Evolutionary conservation across 35 echinoderm and acorn worm genomes (phyloP).

Genomic region (Stichopus chloronotus): DNA sequence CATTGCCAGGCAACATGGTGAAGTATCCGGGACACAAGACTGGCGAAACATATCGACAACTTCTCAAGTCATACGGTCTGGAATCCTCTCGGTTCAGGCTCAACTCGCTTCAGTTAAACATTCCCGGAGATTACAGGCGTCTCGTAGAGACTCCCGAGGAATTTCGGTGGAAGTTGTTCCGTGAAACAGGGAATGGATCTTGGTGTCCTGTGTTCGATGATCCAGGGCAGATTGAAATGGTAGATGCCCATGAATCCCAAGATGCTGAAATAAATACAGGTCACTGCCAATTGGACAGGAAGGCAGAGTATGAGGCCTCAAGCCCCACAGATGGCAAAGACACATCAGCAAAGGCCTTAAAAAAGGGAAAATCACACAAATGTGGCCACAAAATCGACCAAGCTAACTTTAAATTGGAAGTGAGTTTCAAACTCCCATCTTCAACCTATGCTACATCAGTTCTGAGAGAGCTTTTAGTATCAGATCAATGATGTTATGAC

Average conservation of each 20-base stretch:
- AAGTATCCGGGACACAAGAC: slow-evolving; percentile 68
- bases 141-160: slow-evolving; percentile 57
- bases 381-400: neutral
- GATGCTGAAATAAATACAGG: neutral
- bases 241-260: neutral
- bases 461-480: slow-evolving; percentile 68
- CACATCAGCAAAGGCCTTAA: neutral
- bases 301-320: neutral
- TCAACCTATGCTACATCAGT: slow-evolving; percentile 82
- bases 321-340: neutral
- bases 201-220: neutral
- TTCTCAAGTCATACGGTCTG: slow-evolving; percentile 56
- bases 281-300: neutral
- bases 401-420: slow-evolving; percentile 44
- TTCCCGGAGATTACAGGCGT: slow-evolving; percentile 87
- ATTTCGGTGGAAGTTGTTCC: slow-evolving; percentile 58
- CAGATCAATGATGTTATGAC: too few species aligned
- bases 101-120: slow-evolving; percentile 70
- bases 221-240: neutral
- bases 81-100: slow-evolving; percentile 62
- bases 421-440: slow-evolving; percentile 66
- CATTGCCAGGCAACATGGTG: slow-evolving; percentile 86
- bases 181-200: neutral
- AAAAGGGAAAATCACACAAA: neutral
- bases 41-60: slow-evolving; percentile 58